phyloP scores from a whole-genome alignment of 2,888 invertebrate genomes.

The Tetanocera ferruginea region DNA sequence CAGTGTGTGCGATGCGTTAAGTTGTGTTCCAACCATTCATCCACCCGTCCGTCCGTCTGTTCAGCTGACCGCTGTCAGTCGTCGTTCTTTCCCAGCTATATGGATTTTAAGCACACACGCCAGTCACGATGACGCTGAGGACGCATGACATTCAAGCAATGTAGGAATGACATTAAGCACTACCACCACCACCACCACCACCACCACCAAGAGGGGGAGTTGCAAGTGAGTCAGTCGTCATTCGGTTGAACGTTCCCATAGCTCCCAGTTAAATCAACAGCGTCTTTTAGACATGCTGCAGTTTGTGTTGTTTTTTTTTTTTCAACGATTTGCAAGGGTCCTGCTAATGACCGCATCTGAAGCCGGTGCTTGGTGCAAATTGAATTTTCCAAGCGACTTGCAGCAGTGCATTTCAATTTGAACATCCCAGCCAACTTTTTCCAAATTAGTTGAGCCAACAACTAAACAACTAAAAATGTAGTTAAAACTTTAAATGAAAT shows the following conservation, averaged over 20 bases:
- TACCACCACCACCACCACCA: conserved; percentile 1
- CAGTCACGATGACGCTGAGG: conserved; percentile 38
- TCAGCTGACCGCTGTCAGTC: conserved; percentile 23
- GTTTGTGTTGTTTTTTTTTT: no score
- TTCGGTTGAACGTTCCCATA: not conserved
- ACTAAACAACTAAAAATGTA: not conserved
- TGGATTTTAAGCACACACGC: conserved; percentile 40
- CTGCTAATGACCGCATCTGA: not conserved
- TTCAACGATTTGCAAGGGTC: not conserved
- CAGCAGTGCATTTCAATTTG: conserved; percentile 9
- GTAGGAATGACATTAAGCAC: conserved; percentile 40
- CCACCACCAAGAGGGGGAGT: not conserved
- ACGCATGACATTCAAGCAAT: conserved; percentile 16
- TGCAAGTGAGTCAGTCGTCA: not conserved
- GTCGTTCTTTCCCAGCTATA: not conserved
- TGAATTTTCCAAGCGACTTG: conserved; percentile 37
- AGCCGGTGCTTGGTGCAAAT: conserved; percentile 26
- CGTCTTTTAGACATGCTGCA: not conserved
- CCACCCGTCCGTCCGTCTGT: not conserved
- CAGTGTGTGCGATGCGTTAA: conserved; percentile 52
- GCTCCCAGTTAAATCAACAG: not conserved
- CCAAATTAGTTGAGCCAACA: conserved; percentile 3
- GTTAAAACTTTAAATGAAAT: conserved; percentile 3
- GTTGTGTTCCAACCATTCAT: conserved; percentile 27
- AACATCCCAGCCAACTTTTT: not conserved